Evolutionary conservation across 2,113 vertebrate genomes (phyloP).

Genomic region (Australoheros scitulus): DNA sequence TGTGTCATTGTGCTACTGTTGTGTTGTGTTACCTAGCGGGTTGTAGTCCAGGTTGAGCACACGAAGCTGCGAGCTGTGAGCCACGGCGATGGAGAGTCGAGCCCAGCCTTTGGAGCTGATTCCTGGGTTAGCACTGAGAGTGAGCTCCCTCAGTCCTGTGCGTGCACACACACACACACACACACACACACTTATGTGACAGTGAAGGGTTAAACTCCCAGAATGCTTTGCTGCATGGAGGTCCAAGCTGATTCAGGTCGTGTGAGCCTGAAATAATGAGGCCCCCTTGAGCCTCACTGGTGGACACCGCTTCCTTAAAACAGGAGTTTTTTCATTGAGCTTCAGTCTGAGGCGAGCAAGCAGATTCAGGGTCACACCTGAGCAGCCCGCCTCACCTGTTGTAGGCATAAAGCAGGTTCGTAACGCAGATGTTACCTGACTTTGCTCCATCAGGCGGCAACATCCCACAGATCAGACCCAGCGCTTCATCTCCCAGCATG

Average conservation of each 20-base stretch:
- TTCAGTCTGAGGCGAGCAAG: neutral
- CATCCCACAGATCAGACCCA: constrained; percentile 93
- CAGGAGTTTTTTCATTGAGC: neutral
- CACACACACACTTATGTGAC: neutral
- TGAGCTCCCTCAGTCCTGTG: constrained; percentile 93
- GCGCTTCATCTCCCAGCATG: constrained; percentile 93
- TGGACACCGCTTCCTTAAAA: neutral
- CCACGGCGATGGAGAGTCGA: constrained; percentile 90
- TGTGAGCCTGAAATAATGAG: neutral
- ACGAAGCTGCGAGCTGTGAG: constrained; percentile 94
- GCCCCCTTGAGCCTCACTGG: neutral
- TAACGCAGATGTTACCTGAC: constrained; percentile 82
- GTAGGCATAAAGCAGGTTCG: neutral
- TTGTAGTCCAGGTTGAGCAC: constrained; percentile 98
- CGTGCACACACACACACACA: neutral
- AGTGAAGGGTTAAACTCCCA: constrained; percentile 4
- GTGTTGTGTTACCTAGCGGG: constrained; percentile 83
- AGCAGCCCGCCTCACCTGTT: neutral
- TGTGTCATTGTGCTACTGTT: too few species aligned
- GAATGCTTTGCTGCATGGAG: neutral
- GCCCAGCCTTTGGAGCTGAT: constrained; percentile 93
- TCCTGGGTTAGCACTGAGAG: constrained; percentile 92
- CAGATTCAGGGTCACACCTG: neutral
- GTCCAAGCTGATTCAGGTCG: neutral
- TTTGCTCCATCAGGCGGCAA: constrained; percentile 95